These are phyloP conservation scores for Taenioides sp. DNA, from an alignment of 2,797 vertebrate species.

Conservation along the genomic window DNA sequence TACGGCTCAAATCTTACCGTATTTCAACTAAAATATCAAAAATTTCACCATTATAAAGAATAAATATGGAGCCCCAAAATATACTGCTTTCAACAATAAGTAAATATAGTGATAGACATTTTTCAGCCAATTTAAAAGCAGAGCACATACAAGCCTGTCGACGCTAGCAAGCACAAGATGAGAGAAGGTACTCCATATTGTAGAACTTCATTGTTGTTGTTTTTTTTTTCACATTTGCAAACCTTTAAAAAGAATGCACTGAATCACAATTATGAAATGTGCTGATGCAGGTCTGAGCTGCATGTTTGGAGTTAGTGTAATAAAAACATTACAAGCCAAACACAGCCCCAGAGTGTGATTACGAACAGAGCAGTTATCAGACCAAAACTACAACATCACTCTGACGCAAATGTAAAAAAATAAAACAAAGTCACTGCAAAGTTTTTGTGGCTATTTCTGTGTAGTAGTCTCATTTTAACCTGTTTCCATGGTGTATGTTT, in stretches of 20 bases:
- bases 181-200: not conserved
- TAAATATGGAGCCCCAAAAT: too few relatives aligned
- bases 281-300: not conserved
- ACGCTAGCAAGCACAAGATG: not conserved
- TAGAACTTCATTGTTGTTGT: not conserved
- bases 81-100: too few relatives aligned
- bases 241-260: not conserved
- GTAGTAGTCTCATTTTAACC: too few relatives aligned
- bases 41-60: too few relatives aligned
- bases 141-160: too few relatives aligned
- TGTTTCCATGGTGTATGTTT: too few relatives aligned
- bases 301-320: not conserved
- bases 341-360: not conserved
- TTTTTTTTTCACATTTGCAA: not conserved
- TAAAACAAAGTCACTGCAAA: not conserved
- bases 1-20: too few relatives aligned
- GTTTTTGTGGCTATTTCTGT: not conserved
- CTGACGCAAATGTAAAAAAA: not conserved
- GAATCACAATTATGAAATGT: slow-evolving; percentile 1
- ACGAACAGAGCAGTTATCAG: not conserved
- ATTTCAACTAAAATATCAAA: too few relatives aligned
- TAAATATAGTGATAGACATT: too few relatives aligned
- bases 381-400: not conserved
- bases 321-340: not conserved
- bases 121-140: too few relatives aligned